A percentile compares a stretch with the other conserved stretches of the same genome.
These are phyloP conservation scores for Athalia cordata DNA, from an alignment of 2,888 invertebrate genomes.

Conservation along the genomic window DNA sequence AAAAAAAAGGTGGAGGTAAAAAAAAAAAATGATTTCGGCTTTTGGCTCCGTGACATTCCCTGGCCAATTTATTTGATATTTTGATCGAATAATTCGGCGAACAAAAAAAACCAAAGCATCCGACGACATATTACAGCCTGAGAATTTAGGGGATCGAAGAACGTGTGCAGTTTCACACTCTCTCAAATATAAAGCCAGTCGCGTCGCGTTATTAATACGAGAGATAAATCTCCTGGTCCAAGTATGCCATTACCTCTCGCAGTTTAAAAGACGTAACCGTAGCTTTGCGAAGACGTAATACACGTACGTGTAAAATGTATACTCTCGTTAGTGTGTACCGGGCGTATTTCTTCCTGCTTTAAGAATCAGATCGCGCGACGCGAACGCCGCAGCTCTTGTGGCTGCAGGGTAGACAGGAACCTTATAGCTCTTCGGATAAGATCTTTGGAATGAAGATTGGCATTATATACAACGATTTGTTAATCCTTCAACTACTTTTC, in stretches of 20 bases:
- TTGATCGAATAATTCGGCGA: too few species aligned
- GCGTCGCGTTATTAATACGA: slow-evolving; percentile 42
- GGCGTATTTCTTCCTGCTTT: slow-evolving; percentile 21
- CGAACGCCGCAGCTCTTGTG: background rate
- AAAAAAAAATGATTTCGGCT: too few species aligned
- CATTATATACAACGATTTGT: background rate
- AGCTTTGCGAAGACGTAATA: slow-evolving; percentile 1
- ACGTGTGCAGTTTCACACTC: slow-evolving; percentile 34
- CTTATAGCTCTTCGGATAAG: slow-evolving; percentile 5
- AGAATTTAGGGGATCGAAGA: background rate
- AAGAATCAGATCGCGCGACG: slow-evolving; percentile 27
- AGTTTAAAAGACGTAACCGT: slow-evolving; percentile 39
- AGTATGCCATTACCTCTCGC: slow-evolving; percentile 41
- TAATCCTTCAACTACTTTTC: slow-evolving; percentile 22
- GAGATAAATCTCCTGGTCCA: slow-evolving; percentile 41
- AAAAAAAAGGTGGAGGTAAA: too few species aligned
- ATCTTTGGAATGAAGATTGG: slow-evolving; percentile 17
- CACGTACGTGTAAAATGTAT: background rate
- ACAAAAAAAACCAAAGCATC: too few species aligned
- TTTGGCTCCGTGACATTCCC: too few species aligned
- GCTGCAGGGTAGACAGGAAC: background rate
- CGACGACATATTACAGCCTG: too few species aligned
- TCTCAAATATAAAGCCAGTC: slow-evolving; percentile 22
- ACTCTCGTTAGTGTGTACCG: background rate
- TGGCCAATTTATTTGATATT: too few species aligned